Percentiles rank a stretch among this genome's conserved stretches.
phyloP scores from a whole-genome alignment of 2,797 vertebrate genomes.

The Phylloscopus collybita region DNA sequence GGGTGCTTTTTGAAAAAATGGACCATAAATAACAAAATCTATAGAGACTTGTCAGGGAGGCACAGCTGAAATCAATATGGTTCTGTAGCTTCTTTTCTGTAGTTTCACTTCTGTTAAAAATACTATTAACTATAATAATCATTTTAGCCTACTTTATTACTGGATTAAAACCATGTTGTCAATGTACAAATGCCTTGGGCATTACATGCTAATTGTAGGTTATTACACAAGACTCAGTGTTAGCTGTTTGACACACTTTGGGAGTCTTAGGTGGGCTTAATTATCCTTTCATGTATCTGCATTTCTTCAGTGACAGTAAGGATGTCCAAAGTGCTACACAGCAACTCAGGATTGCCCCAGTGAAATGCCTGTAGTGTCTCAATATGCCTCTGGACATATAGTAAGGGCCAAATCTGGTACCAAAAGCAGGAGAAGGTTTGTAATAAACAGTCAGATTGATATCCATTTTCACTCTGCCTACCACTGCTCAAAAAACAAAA shows the following conservation, averaged over 20 bases:
- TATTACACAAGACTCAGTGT: background rate
- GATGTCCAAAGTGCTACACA: background rate
- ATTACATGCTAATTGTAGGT: constrained; percentile 4
- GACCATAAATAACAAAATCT: constrained; percentile 11
- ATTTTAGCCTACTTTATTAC: constrained; percentile 24
- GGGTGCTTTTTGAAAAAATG: background rate
- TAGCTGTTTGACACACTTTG: background rate
- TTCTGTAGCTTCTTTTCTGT: background rate
- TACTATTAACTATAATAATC: background rate
- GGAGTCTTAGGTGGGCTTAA: background rate
- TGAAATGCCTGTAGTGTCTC: background rate
- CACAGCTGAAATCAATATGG: constrained; percentile 7
- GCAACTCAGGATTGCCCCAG: background rate
- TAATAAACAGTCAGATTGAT: background rate
- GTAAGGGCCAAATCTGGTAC: background rate
- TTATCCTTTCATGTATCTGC: background rate
- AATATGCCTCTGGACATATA: background rate
- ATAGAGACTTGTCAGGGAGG: background rate
- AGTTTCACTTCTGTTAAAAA: constrained; percentile 23
- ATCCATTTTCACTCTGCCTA: background rate
- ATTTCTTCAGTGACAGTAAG: background rate
- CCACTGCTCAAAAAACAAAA: background rate
- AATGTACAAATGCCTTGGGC: background rate
- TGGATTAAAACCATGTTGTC: background rate
- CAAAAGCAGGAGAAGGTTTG: background rate